Conservation (phyloP, 2,113 vertebrate genomes). For the Albula glossodonta region DNA sequence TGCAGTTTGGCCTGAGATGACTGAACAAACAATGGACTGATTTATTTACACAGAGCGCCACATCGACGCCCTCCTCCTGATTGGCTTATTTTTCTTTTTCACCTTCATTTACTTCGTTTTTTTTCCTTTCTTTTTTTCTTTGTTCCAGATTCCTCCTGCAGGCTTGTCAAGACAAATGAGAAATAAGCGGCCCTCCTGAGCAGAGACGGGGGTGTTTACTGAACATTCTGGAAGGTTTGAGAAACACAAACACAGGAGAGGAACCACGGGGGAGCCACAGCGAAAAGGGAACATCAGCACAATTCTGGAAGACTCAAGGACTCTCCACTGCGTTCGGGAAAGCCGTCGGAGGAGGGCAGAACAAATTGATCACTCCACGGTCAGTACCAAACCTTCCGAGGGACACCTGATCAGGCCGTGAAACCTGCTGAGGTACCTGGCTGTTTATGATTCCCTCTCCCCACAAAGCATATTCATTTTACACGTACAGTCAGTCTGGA, state of each 20-base stretch:
- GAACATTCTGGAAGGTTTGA: neutral
- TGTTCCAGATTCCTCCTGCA: neutral
- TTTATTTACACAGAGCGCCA: neutral
- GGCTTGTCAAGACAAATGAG: neutral
- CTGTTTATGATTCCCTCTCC: neutral
- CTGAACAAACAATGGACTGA: neutral
- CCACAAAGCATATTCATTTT: neutral
- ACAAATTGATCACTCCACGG: neutral
- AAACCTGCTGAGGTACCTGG: neutral
- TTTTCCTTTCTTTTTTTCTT: neutral
- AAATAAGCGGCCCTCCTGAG: neutral
- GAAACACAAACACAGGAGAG: conserved; percentile 2
- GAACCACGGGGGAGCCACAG: neutral
- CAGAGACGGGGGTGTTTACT: conserved; percentile 2
- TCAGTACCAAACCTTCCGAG: neutral
- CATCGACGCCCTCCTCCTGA: neutral
- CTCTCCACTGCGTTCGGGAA: neutral
- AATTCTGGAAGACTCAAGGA: conserved; percentile 8
- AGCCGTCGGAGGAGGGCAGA: conserved; percentile 1
- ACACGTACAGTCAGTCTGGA: neutral
- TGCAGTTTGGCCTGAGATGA: neutral
- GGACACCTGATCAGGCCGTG: neutral
- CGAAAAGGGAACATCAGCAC: conserved; percentile 19
- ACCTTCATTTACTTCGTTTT: neutral
- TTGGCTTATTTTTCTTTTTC: neutral